Evolutionary conservation across 2,113 vertebrate species (phyloP).

Genomic region (Notiomystis cincta): DNA sequence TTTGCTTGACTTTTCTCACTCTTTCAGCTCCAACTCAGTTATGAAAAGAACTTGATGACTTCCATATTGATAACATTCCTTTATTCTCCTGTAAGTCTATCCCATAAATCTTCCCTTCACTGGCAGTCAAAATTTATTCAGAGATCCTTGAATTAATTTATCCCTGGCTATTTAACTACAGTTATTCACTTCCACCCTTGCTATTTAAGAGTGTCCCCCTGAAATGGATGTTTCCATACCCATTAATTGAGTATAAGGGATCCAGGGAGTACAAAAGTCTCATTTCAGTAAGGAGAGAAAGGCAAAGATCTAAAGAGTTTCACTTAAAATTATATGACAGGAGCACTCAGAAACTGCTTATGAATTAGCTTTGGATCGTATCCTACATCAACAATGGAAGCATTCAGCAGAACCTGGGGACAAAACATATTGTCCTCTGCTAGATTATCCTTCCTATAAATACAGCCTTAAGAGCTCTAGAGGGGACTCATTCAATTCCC

Average conservation of each 20-base stretch:
- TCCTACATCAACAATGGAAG: slow-evolving; percentile 43
- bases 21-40: neutral
- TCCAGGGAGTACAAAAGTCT: neutral
- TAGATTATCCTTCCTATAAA: slow-evolving; percentile 48
- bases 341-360: neutral
- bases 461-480: slow-evolving; percentile 15
- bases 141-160: neutral
- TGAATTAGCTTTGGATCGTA: neutral
- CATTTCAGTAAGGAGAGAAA: neutral
- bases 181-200: neutral
- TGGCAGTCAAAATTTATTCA: neutral
- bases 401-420: slow-evolving; percentile 23
- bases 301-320: neutral
- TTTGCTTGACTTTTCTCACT: neutral
- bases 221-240: neutral
- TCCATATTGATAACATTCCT: neutral
- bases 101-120: neutral
- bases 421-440: slow-evolving; percentile 49
- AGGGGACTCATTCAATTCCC: slow-evolving; percentile 34
- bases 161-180: neutral
- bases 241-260: neutral
- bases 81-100: neutral
- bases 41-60: neutral
- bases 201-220: neutral
- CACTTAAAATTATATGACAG: neutral